Base-by-base conservation (phyloP, 2,888 invertebrate species). In the Mechanitis messenoides region DNA sequence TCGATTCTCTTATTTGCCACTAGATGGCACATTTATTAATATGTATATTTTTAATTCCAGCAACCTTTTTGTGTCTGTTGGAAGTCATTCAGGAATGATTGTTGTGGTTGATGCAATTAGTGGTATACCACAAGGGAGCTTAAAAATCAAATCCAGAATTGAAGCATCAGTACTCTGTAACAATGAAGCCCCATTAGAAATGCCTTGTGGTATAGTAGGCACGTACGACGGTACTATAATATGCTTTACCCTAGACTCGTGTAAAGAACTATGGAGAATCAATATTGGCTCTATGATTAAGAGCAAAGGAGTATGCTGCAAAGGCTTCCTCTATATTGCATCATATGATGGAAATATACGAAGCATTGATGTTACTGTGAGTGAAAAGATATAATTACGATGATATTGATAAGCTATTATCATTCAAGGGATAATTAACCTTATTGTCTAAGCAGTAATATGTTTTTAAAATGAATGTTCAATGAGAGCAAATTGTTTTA, bases 191-290 rank as follows among this genome's bases (percentile, higher is more conserved):
- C 59, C 68, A 0, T 38, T 62, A 42, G 62, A 68, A 33, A 53
- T 69, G 1, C 72, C 86, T 3, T 80, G 82, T 69, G 92, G 94
- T 0, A 87, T 94, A 62, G 93, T 96, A 31, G 96, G 96, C 28
- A 94, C 95, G 64, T 95, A 96, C 79, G 93, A 96, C 82, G 93
- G 94, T 4, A 87, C 87, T 12, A 77, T 97, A 1, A 93, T 96
- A 69, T 93, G 93, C 68, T 86, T 96, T 64, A 75, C 90, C 55
- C 75, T 92, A 2, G 77, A 84, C 38, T 85, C 80, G 60, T 93
- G 93, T 56, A 69, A 78, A 45, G 88, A 92, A 56, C 63, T 85
- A 50, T 95, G 95, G 95, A 88, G 84, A 67, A 92, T 90, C 68
- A 80, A 87, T 72, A 92, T 95, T 3, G 85, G 81, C 1, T 91